A percentile compares a stretch with the other conserved stretches of the same genome.
Evolutionary conservation across 2,797 vertebrate species (phyloP).

Genomic region (Arnoldichthys spilopterus): DNA sequence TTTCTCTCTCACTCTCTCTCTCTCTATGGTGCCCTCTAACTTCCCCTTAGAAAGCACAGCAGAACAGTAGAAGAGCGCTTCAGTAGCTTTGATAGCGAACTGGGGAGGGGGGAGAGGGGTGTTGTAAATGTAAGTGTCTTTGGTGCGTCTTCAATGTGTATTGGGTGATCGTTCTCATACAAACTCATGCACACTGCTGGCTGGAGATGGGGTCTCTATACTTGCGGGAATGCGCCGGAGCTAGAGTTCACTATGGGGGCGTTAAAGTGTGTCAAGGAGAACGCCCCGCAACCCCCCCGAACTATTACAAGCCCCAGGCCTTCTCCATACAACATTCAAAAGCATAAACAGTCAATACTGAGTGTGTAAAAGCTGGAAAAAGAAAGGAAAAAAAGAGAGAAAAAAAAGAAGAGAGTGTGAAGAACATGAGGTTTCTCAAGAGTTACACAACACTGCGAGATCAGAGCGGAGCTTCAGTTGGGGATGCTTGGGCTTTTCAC

Average conservation of each 20-base stretch:
- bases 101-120: conserved; percentile 46
- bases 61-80: conserved; percentile 61
- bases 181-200: conserved; percentile 77
- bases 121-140: conserved; percentile 70
- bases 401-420: conserved; percentile 67
- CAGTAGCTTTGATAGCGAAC: conserved; percentile 55
- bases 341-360: conserved; percentile 86
- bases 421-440: conserved; percentile 78
- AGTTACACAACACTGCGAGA: conserved; percentile 84
- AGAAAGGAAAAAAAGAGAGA: conserved; percentile 68
- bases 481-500: conserved; percentile 61
- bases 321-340: conserved; percentile 82
- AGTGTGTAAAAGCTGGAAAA: conserved; percentile 80
- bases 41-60: conserved; percentile 66
- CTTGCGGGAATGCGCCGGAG: conserved; percentile 81
- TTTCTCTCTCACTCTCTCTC: conserved; percentile 1
- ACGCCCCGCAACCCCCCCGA: conserved; percentile 77
- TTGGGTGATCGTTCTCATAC: conserved; percentile 78
- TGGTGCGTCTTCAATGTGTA: conserved; percentile 79
- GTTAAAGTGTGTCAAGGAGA: conserved; percentile 85
- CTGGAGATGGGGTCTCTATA: conserved; percentile 79
- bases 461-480: conserved; percentile 79
- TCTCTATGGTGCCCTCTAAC: conserved; percentile 53
- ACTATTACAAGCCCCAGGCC: conserved; percentile 82
- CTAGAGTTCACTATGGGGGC: conserved; percentile 85